A percentile compares a stretch with the other conserved stretches of the same genome.
phyloP scores from a whole-genome alignment of 1,140 invertebrate species.

The Sipha flava region DNA sequence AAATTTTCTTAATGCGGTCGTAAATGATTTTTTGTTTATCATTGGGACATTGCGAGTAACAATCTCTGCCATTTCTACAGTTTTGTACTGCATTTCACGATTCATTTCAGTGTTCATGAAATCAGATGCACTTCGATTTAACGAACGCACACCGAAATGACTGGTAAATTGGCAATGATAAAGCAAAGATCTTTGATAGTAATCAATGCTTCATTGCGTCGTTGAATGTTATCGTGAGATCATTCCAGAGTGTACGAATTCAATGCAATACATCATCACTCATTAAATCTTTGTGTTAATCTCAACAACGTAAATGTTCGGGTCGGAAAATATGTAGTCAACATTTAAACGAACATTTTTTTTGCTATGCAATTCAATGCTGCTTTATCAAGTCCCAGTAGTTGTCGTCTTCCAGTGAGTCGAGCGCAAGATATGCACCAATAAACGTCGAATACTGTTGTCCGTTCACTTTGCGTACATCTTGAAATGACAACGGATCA shows the following conservation, averaged over 20 bases:
- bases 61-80: conserved; percentile 42
- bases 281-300: conserved; percentile 40
- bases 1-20: too few relatives aligned
- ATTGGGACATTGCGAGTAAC: conserved; percentile 37
- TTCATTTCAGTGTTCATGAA: conserved; percentile 45
- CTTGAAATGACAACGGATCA: neutral
- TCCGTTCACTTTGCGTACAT: neutral
- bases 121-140: conserved; percentile 24
- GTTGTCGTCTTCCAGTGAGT: conserved; percentile 38
- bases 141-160: too few relatives aligned
- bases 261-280: too few relatives aligned
- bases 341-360: conserved; percentile 45
- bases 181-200: too few relatives aligned
- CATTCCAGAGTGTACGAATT: too few relatives aligned
- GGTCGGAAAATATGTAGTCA: conserved; percentile 37
- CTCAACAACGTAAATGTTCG: conserved; percentile 40
- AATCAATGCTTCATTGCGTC: too few relatives aligned
- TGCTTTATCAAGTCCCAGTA: conserved; percentile 36
- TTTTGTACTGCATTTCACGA: conserved; percentile 36
- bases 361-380: conserved; percentile 38
- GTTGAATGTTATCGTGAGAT: too few relatives aligned
- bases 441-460: neutral
- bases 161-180: too few relatives aligned
- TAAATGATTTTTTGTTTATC: conserved; percentile 33
- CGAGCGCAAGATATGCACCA: neutral